Evolutionary conservation across 2,797 vertebrate genomes (phyloP), one percentile per base, ranked within the genome.

Genomic region (Pseudocheirus occidentalis): DNA sequence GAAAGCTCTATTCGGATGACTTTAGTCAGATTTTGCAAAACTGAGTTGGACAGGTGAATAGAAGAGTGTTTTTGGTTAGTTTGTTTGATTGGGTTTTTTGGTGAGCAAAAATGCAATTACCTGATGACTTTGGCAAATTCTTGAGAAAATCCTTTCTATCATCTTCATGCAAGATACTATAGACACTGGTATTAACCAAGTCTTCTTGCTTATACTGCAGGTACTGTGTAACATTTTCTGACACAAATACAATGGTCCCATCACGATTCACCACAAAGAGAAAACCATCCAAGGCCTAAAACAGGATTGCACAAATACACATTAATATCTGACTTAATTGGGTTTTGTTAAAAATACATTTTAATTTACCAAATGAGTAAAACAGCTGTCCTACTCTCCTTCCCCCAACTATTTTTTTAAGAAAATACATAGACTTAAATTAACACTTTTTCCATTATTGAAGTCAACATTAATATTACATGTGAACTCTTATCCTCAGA

Each of bases 201-300:
- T 99, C 99, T 97, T 99, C 99, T 98, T 99, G 99, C 94, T 99
- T 99, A 98, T 99, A 99, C 56, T 99, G 99, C 93, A 99, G 98
- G 98, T 99, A 99, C 95, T 99, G 99, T 1, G 99, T 99, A 97
- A 99, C 99, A 91, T 99, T 99, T 99, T 99, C 99, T 4, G 99
- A 99, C 95, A 99, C 99, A 97, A 99, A 99, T 11, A 99, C 99
- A 95, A 99, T 99, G 98, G 98, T 99, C 97, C 99, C 99, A 93
- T 99, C 99, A 96, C 99, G 99, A 98, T 99, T 99, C 93, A 99
- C 99, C 96, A 99, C 99, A 98, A 99, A 99, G 94, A 99, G 98
- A 97, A 99, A 99, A 91, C 99, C 99, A 1, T 99, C 99, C 98
- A 99, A 97, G 46, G 99, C 99, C 99, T 99, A 97, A 94, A 97